Conservation (phyloP, 2,797 vertebrate species). For the Sebastes taczanowskii region DNA sequence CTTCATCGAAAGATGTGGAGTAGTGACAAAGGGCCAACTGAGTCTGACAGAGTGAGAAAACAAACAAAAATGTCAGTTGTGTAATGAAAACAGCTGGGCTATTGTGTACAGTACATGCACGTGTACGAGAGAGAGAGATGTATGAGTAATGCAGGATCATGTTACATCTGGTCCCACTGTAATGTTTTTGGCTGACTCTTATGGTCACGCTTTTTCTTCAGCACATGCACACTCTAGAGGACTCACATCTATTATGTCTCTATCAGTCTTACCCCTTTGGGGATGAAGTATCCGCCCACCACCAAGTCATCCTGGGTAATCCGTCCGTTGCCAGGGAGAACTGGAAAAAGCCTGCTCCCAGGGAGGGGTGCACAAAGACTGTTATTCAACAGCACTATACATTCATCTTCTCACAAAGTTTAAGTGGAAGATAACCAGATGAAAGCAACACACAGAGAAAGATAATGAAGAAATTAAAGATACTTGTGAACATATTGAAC, state of each 20-base stretch:
- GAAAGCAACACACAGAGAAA: neutral
- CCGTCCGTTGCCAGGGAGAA: constrained; percentile 92
- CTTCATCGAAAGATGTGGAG: constrained; percentile 88
- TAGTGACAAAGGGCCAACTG: constrained; percentile 95
- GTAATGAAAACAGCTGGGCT: constrained; percentile 52
- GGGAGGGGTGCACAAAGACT: constrained; percentile 58
- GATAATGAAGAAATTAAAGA: neutral
- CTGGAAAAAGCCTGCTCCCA: constrained; percentile 89
- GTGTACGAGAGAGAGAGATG: constrained; percentile 19
- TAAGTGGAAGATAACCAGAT: neutral
- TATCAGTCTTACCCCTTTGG: constrained; percentile 88
- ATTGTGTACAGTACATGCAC: constrained; percentile 21
- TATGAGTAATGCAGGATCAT: constrained; percentile 61
- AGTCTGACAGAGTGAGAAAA: constrained; percentile 77
- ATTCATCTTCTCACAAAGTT: constrained; percentile 20
- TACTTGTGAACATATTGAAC: neutral
- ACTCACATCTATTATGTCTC: constrained; percentile 10
- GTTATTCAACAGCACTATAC: constrained; percentile 57
- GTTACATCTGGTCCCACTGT: constrained; percentile 55
- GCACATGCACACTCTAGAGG: constrained; percentile 23
- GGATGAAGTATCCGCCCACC: constrained; percentile 92
- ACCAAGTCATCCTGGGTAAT: constrained; percentile 92
- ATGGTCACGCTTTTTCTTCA: constrained; percentile 14
- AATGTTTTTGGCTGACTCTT: constrained; percentile 43
- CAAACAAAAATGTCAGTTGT: constrained; percentile 5